Percentiles rank a stretch among this genome's conserved stretches.
These are phyloP conservation scores for Rotaria sp. DNA, from an alignment of 2,888 invertebrate species.

Conservation along the genomic window DNA sequence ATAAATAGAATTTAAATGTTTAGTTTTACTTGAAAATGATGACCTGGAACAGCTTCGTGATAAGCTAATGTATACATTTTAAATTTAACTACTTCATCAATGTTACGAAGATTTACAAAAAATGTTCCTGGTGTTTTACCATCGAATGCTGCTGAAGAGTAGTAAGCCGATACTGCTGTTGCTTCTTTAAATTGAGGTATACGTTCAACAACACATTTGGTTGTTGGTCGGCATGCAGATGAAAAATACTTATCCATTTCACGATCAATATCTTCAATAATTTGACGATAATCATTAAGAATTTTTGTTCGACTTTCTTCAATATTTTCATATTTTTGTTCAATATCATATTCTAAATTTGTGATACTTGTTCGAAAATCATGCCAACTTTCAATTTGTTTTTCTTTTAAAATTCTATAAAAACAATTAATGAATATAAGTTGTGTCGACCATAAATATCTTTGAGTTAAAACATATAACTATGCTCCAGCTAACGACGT, in stretches of 20 bases:
- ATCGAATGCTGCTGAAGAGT: not conserved
- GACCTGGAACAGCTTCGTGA: constrained; percentile 4
- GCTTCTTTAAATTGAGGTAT: not conserved
- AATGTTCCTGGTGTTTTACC: not conserved
- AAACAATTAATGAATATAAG: no score
- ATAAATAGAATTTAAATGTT: no score
- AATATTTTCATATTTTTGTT: not conserved
- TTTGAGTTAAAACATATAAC: no score
- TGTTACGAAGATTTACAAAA: not conserved
- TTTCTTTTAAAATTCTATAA: not conserved
- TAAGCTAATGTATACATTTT: not conserved
- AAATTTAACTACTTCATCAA: not conserved
- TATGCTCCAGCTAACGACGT: no score
- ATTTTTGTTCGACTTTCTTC: not conserved
- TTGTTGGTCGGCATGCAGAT: not conserved
- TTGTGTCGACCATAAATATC: no score
- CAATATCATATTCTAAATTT: not conserved
- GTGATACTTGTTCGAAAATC: not conserved
- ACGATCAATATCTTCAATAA: not conserved
- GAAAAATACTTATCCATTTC: not conserved
- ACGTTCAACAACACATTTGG: not conserved
- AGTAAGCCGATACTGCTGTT: not conserved
- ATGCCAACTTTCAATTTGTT: not conserved
- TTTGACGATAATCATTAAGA: not conserved
- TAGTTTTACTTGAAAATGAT: not conserved